Base-by-base conservation (phyloP, 2,797 vertebrate genomes). In the Epinephelus malabaricus region DNA sequence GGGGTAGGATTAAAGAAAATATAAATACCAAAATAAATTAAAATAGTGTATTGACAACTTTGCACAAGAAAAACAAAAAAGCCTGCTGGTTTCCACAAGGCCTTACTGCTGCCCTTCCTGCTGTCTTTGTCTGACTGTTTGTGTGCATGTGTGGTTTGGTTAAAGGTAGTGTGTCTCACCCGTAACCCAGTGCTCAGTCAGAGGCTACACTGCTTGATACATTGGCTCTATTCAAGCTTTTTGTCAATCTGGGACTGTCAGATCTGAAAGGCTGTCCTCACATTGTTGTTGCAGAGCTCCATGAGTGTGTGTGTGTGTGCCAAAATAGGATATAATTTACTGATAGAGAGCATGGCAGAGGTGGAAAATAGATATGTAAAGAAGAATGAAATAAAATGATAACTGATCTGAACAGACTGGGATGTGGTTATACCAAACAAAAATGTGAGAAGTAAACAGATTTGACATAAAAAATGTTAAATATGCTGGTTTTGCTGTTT, bases 31-130 rank as follows among this genome's bases (percentile, higher is more conserved):
- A 85, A 82, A 65, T 61, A 68, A 58, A 83, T 79, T 53, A 25
- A 83, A 74, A 69, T 49, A 76, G 15, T 66, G 34, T 58, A 66
- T 69, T 13, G n/a, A 45, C 56, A 73, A 73, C 47, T 61, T 78
- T 73, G n/a, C 58, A 51, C 25, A 23, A 51, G 55, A 49, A 43
- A 19, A 71, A n/a, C 19, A 27, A 30, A 64, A 34, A 59, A 21
- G 18, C 8, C 50, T 51, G 21, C 58, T 77, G 14, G 23, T 84
- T 68, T 61, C 40, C 62, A 62, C 9, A 53, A 62, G 70, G 70
- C 76, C 79, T 85, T 79, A 73, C 76, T 64, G 53, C 78, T 87
- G 83, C 85, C 88, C 79, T 87, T 91, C 69, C 69, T 78, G 40
- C 71, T 79, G 58, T 70, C 46, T 83, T 47, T 59, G 34, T 47